Conservation (phyloP, 92 coral and sea anemone genomes). For the Pocillopora grandis region DNA sequence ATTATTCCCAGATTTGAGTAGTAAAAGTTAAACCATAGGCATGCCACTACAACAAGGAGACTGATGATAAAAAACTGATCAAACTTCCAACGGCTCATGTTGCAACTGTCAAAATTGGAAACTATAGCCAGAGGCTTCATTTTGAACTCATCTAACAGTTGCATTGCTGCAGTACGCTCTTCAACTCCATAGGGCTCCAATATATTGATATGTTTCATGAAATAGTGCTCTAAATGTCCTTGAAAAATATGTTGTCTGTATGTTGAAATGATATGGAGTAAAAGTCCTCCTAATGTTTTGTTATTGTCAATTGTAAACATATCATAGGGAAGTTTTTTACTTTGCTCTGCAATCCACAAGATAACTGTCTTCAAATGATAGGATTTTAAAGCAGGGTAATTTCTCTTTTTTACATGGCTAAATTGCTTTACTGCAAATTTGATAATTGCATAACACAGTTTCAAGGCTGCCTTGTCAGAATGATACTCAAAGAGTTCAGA, state of each 20-base stretch:
- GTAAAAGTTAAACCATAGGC: conserved; percentile 14
- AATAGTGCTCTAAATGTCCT: conserved; percentile 33
- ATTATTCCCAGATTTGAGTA: conserved; percentile 15
- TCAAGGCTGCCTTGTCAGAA: conserved; percentile 22
- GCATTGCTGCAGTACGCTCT: conserved; percentile 15
- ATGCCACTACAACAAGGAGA: conserved; percentile 10
- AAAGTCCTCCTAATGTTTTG: conserved; percentile 12
- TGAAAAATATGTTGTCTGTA: conserved; percentile 20
- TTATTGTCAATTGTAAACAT: conserved; percentile 19
- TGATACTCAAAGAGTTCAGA: conserved; percentile 30
- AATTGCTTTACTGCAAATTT: conserved; percentile 38
- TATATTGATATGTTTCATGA: conserved; percentile 4
- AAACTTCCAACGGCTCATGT: conserved; percentile 21
- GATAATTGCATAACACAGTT: conserved; percentile 22
- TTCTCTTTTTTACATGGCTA: conserved; percentile 7
- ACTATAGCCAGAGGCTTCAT: conserved; percentile 27
- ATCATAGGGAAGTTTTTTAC: conserved; percentile 17
- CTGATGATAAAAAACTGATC: conserved; percentile 15
- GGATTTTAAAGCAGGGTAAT: conserved; percentile 23
- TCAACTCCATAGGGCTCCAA: conserved; percentile 26
- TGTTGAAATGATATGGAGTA: conserved; percentile 13
- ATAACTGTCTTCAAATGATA: conserved; percentile 25
- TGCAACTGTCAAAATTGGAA: conserved; percentile 33
- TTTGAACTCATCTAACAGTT: conserved; percentile 29
- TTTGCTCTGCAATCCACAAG: conserved; percentile 29